Evolutionary conservation across 2,888 invertebrate genomes (phyloP).

Genomic region (Idaea biselata): DNA sequence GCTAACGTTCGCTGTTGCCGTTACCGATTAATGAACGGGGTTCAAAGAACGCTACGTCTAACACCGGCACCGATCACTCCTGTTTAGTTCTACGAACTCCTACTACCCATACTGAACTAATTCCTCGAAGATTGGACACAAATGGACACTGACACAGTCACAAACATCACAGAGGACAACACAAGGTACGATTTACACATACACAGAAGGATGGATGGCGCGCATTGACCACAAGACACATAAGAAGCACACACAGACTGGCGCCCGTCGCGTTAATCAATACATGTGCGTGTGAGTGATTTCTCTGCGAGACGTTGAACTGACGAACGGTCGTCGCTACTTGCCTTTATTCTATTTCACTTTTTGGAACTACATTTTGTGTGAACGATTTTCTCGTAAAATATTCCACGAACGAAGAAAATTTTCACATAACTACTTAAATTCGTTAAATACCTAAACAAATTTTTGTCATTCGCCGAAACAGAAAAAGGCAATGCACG

Average conservation of each 20-base stretch:
- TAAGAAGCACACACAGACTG: slow-evolving; percentile 71
- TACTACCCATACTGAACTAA: slow-evolving; percentile 57
- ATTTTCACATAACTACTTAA: slow-evolving; percentile 33
- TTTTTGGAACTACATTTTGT: slow-evolving; percentile 22
- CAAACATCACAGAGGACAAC: slow-evolving; percentile 73
- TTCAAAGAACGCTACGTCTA: slow-evolving; percentile 66
- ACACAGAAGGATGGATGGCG: slow-evolving; percentile 58
- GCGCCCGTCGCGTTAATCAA: slow-evolving; percentile 81
- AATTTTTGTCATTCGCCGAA: slow-evolving; percentile 47
- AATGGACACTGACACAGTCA: slow-evolving; percentile 69
- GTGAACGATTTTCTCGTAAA: slow-evolving; percentile 29
- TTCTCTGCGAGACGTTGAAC: slow-evolving; percentile 53
- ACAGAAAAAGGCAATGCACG: slow-evolving; percentile 73
- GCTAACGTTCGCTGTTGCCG: slow-evolving; percentile 73
- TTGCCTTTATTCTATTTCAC: slow-evolving; percentile 48
- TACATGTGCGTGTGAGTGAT: slow-evolving; percentile 86
- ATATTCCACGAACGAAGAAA: slow-evolving; percentile 22
- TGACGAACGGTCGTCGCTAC: slow-evolving; percentile 35
- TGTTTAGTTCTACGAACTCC: slow-evolving; percentile 55
- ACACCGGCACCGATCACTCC: slow-evolving; percentile 57
- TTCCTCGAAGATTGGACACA: slow-evolving; percentile 59
- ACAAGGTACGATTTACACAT: slow-evolving; percentile 68
- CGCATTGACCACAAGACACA: slow-evolving; percentile 59
- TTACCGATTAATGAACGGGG: slow-evolving; percentile 57
- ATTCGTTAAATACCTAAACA: slow-evolving; percentile 45